Evolutionary conservation across 1,140 invertebrate species (phyloP).

Genomic region (Platyscapa corneri): DNA sequence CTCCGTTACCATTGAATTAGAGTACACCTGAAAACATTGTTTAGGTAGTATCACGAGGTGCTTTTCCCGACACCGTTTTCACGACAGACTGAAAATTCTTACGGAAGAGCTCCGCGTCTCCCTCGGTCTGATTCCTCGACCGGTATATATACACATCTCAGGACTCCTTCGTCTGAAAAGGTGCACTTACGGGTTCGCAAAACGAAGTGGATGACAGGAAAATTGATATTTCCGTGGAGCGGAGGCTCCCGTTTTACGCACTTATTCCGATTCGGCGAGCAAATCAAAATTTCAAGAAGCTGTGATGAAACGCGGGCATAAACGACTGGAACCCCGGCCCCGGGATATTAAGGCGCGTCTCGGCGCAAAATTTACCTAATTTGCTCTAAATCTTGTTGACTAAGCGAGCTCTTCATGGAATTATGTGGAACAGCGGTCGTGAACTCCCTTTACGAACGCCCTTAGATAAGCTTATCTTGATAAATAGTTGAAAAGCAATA

Average conservation of each 20-base stretch:
- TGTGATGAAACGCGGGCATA: not conserved
- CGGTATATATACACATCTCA: not conserved
- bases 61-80: too few relatives aligned
- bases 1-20: slow-evolving; percentile 18
- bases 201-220: slow-evolving; percentile 40
- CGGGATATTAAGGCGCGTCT: not conserved
- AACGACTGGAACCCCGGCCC: not conserved
- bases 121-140: not conserved
- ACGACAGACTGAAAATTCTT: slow-evolving; percentile 1
- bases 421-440: slow-evolving; percentile 4
- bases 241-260: not conserved
- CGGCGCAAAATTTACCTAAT: slow-evolving; percentile 31
- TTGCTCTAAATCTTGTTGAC: slow-evolving; percentile 34
- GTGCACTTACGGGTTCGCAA: slow-evolving; percentile 32
- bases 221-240: slow-evolving; percentile 37
- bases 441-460: not conserved
- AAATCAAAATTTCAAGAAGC: slow-evolving; percentile 31
- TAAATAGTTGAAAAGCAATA: not conserved
- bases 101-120: not conserved
- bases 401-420: slow-evolving; percentile 34
- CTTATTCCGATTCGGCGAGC: slow-evolving; percentile 31
- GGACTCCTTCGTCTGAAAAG: not conserved
- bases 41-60: not conserved
- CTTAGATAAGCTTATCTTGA: not conserved
- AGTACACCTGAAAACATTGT: not conserved